Evolutionary conservation across 2,797 vertebrate genomes (phyloP), one percentile per base, ranked within the genome.

Genomic region (Erpetoichthys calabaricus): DNA sequence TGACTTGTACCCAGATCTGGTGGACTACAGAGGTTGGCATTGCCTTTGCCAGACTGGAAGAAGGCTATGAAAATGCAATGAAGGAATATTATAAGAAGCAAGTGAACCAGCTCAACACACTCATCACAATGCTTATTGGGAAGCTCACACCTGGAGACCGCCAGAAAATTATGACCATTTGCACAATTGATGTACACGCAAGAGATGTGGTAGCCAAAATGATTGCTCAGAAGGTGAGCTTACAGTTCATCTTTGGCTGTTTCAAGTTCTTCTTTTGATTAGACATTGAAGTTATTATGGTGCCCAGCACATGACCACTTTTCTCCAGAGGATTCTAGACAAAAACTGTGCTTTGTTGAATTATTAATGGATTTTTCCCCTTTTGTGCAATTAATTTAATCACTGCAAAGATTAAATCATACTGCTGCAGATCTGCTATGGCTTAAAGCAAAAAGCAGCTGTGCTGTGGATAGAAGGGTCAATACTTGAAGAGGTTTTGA

Each of bases 91-190:
- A 89, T 66, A 98, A 78, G 79, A 98, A 98, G 61, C 93, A 98
- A 73, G 92, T 98, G 71, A 70, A 67, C 57, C 89, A 91, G 72
- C 79, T 90, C 63, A 90, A 92, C 75, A 85, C 81, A 0, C 92
- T 98, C 0, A 91, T 99, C 72, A 86, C 83, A 42, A 83, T 97
- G 91, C 83, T 98, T 65, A 73, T 91, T 2, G 93, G 95, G 5
- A 83, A 89, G 64, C 92, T 98, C 42, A 89, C 89, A 4, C 77
- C 79, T 2, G 92, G 91, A 0, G 88, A 98, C 66, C 77, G 94
- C 44, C 96, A 97, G 80, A 98, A 98, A 63, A 80, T 96, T 71
- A 98, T 95, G 93, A 96, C 93, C 65, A 83, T 99, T 72, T 98
- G 96, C 66, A 98, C 95, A 61, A 92, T 94, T 0, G 92, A 98